These are phyloP conservation scores for Agrochola litura DNA, from an alignment of 2,888 invertebrate genomes.

Conservation along the genomic window DNA sequence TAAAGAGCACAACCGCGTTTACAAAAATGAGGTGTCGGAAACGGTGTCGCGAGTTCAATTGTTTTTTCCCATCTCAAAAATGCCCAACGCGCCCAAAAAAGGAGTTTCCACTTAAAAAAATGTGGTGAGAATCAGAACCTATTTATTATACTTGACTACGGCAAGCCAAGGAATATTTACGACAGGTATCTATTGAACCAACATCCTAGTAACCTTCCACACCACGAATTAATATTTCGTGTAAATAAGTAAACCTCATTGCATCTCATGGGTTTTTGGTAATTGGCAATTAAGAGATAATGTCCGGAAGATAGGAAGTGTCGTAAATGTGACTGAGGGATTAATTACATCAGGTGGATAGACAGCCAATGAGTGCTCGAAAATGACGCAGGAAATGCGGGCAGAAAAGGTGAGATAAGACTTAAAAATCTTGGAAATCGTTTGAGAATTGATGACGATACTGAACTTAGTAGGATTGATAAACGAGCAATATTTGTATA, in stretches of 20 bases:
- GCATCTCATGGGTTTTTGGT: conserved; percentile 21
- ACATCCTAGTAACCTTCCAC: conserved; percentile 1
- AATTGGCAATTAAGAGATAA: conserved; percentile 61
- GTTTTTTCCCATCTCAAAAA: too few relatives aligned
- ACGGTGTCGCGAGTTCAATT: too few relatives aligned
- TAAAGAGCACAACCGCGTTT: too few relatives aligned
- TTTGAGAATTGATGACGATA: neutral
- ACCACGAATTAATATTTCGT: conserved; percentile 23
- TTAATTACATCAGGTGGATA: conserved; percentile 49
- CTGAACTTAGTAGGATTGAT: neutral
- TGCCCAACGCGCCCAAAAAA: too few relatives aligned
- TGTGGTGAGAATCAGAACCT: too few relatives aligned
- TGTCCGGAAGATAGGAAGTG: conserved; percentile 24
- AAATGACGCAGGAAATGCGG: neutral
- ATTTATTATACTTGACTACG: too few relatives aligned
- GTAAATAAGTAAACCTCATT: conserved; percentile 47
- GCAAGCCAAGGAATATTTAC: too few relatives aligned
- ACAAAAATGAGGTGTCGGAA: too few relatives aligned
- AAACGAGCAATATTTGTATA: too few relatives aligned
- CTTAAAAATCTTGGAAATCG: neutral
- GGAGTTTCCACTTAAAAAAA: too few relatives aligned
- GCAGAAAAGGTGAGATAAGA: neutral
- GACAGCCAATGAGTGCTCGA: conserved; percentile 25
- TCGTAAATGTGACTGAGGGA: conserved; percentile 41
- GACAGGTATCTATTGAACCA: neutral